Evolutionary conservation across 2,113 vertebrate species (phyloP), one percentile per base, ranked within the genome.

Genomic region (Urocitellus parryii): DNA sequence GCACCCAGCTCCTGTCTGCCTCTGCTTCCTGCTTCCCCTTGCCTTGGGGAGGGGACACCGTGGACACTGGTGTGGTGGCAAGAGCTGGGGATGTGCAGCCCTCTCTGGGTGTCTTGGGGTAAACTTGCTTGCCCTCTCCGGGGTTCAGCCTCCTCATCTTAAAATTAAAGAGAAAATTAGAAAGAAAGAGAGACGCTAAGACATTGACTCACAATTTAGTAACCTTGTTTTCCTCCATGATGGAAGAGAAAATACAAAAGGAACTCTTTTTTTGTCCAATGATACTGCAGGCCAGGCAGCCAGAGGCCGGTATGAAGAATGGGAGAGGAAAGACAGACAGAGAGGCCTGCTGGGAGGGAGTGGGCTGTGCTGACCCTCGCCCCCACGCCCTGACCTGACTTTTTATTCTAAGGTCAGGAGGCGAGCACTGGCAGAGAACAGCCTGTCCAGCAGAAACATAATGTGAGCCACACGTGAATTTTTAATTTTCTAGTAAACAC

Each of bases 71-170:
- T 25, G 14, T 37, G 16, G 2, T 65, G n/a, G 14, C 7, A 58
- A n/a, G 14, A 53, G 70, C 34, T 2, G 0, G 45, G 53, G 58
- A 11, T n/a, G 27, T 14, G 9, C 37, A 0, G 4, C 10, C 18
- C 13, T 58, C 27, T 37, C 42, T 84, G 48, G 90, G 73, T 73
- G 61, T 16, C 77, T 89, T 85, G 42, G 20, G 32, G 3, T 34
- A 58, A 58, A 73, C 17, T 73, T 6, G 0, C 37, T 73, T 37
- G 14, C n/a, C 42, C 29, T 73, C 61, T 78, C 45, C 39, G 32
- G 25, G 29, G 24, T 83, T 76, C 34, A 61, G 65, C 8, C 7
- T 72, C 18, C 56, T 90, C 11, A 5, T 79, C 84, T 61, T 37
- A 53, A 82, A 78, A 58, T 5, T 39, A 13, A n/a, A 92, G 8